These are phyloP conservation scores for Chloromyia formosa DNA, from an alignment of 2,888 invertebrate species.

Conservation along the genomic window DNA sequence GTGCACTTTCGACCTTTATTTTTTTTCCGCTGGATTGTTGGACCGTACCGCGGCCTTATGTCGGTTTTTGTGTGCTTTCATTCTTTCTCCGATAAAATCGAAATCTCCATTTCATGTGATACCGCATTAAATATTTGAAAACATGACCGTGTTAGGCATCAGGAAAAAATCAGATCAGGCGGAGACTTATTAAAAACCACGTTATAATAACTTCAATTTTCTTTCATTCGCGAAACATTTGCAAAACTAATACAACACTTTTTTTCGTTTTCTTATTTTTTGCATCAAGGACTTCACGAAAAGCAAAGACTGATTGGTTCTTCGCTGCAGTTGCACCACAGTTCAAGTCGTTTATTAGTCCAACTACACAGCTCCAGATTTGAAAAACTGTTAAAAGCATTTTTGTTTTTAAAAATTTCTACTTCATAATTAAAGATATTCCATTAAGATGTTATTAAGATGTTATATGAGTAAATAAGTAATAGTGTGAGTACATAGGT, in stretches of 20 bases:
- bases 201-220: background rate
- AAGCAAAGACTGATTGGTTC: background rate
- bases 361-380: background rate
- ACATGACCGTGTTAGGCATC: too few relatives aligned
- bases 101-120: too few relatives aligned
- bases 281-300: background rate
- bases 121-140: too few relatives aligned
- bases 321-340: background rate
- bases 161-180: too few relatives aligned
- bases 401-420: background rate
- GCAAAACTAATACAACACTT: background rate
- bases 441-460: constrained; percentile 5
- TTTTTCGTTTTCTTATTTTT: background rate
- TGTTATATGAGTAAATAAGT: background rate
- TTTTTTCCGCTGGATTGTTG: too few relatives aligned
- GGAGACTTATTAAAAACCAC: too few relatives aligned
- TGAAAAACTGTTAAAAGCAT: background rate
- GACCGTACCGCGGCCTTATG: too few relatives aligned
- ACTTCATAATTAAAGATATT: constrained; percentile 7
- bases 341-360: background rate
- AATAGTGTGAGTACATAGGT: too few relatives aligned
- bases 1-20: too few relatives aligned
- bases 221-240: background rate
- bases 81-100: too few relatives aligned
- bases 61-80: too few relatives aligned